Base-by-base conservation (phyloP, 1,140 invertebrate genomes). In the Drosophila melanogaster region DNA sequence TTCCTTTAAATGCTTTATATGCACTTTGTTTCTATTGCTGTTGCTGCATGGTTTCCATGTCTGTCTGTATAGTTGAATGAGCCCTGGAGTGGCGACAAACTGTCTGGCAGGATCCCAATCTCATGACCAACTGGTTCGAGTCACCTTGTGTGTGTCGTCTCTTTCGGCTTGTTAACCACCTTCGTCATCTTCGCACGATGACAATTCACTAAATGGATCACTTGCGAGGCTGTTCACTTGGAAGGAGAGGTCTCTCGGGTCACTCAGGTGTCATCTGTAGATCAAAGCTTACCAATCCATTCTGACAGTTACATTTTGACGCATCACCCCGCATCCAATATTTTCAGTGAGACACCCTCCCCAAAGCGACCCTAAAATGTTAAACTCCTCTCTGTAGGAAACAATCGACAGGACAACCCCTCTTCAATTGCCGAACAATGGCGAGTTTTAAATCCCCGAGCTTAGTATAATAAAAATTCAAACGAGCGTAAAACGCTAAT, bases 401-500 rank as follows among this genome's bases (percentile, higher is more conserved):
- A 70, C 70, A 81, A 86, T 76, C 38, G 69, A 50, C 33, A 26
- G 33, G 26, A 35, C 84, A 66, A 90, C 85, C 84, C 85, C 84
- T 90, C 84, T 85, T 71, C 80, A 90, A 76, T 74, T 44, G 73
- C 46, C 55, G 66, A 56, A 90, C 78, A 90, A 90, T 86, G 74
- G 43, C 33, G 44, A 69, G 67, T 84, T 78, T 79, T 79, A 84
- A 91, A 91, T 84, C 89, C 56, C 53, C 40, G 76, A 81, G 84
- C 84, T 91, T 84, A 81, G 75, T 71, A 90, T 85, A 91, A 91
- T 91, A 72, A 79, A 91, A 90, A 91, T 90, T 91, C 90, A 91
- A 91, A 73, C 90, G 90, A 91, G 90, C 90, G 89, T 91, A 83
- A 91, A 91, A 90, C 90, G 90, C 81, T 91, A 91, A 91, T 91